Evolutionary conservation across 2,797 vertebrate species (phyloP), one percentile per base, ranked within the genome.

Genomic region (Typhlichthys subterraneus): DNA sequence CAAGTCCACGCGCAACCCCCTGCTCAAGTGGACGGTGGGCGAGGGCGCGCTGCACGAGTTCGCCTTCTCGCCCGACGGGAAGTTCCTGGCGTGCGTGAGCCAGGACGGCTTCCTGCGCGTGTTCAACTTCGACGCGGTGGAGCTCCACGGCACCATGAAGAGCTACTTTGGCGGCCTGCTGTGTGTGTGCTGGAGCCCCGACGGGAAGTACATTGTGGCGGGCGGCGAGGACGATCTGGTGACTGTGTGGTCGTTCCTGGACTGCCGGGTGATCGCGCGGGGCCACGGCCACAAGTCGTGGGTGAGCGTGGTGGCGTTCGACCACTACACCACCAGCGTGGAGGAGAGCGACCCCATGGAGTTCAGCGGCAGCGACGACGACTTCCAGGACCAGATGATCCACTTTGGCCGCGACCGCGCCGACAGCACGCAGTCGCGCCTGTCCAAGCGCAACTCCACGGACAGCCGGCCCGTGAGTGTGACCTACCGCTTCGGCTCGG

Each of bases 71-170:
- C 97, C 97, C 9, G 97, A 99, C 8, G 97, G 97, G 69, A 98
- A 98, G 87, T 97, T 95, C 90, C 88, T 99, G 71, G 97, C 96
- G 0, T 98, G 97, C 3, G 97, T 95, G 64, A 97, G 97, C 90
- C 97, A 99, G 86, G 97, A 99, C 53, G 97, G 97, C 69, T 98
- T 98, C 85, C 93, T 99, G 61, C 94, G 96, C 0, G 96, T 99
- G 55, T 98, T 99, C 87, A 95, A 92, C 91, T 99, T 99, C 58
- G 97, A 98, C 49, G 95, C 95, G 0, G 96, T 98, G 65, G 97
- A 98, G 86, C 92, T 98, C 73, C 96, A 98, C n/a, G 97, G 97
- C 84, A 95, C 95, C 75, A 98, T 99, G 97, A 97, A 97, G 91
- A 98, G 96, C 91, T 99, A 99, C 93, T 99, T 99, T 67, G 97